Percentiles rank a stretch among this genome's conserved stretches.
Conservation (phyloP, 2,797 vertebrate genomes). For the Pelodytes ibericus region DNA sequence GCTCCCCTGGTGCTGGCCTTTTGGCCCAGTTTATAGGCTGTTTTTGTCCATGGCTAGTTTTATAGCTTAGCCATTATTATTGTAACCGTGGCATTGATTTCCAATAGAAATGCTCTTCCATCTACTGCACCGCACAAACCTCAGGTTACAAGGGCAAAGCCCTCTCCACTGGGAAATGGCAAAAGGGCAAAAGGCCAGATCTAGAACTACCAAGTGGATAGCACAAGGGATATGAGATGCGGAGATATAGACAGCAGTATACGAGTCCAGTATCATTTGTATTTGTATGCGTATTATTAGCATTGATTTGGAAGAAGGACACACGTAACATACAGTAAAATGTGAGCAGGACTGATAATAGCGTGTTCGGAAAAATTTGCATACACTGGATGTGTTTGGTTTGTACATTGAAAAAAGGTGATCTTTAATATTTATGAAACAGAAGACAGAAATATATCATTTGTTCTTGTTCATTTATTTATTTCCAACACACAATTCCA, state of each 20-base stretch:
- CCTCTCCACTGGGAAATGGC: neutral
- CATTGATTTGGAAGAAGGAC: neutral
- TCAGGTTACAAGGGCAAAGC: conserved; percentile 11
- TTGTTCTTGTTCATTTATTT: too few species aligned
- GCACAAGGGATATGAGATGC: neutral
- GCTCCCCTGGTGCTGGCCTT: conserved; percentile 15
- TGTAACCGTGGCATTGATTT: conserved; percentile 57
- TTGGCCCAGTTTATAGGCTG: conserved; percentile 26
- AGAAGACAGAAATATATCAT: neutral
- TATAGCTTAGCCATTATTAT: conserved; percentile 35
- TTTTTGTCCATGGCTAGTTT: conserved; percentile 50
- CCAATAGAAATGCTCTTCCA: conserved; percentile 32
- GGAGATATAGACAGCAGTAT: too few species aligned
- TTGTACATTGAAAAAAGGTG: neutral
- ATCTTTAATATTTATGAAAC: conserved; percentile 4
- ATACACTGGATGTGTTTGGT: neutral
- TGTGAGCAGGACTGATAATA: neutral
- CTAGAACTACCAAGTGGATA: neutral
- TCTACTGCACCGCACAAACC: conserved; percentile 7
- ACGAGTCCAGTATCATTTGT: too few species aligned
- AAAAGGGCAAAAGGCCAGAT: neutral
- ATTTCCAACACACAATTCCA: neutral
- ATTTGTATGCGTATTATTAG: neutral
- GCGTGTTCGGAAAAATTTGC: neutral
- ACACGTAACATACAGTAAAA: neutral